phyloP scores from a whole-genome alignment of 2,888 invertebrate genomes.

The Camptogramma bilineatum region DNA sequence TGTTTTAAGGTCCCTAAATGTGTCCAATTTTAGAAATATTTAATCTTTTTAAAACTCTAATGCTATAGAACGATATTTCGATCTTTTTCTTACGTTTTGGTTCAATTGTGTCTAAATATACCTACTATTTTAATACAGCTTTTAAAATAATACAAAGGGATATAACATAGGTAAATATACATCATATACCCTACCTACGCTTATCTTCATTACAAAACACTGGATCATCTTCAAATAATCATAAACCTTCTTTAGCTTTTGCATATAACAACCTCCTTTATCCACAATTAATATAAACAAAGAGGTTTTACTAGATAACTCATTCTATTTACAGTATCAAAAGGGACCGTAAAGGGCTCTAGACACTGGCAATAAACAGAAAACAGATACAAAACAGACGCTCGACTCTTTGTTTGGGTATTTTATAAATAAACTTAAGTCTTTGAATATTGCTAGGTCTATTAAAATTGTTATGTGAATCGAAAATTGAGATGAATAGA shows the following conservation, averaged over 20 bases:
- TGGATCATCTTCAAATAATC: constrained; percentile 3
- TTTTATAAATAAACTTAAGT: constrained; percentile 73
- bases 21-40: background rate
- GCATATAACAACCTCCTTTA: constrained; percentile 16
- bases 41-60: too few species aligned
- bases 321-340: constrained; percentile 58
- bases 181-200: too few species aligned
- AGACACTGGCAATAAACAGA: constrained; percentile 77
- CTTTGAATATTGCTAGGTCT: constrained; percentile 56
- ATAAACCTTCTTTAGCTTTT: constrained; percentile 14
- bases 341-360: constrained; percentile 58
- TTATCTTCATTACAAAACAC: too few species aligned
- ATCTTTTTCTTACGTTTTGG: too few species aligned
- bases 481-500: constrained; percentile 30
- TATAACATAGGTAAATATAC: too few species aligned
- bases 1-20: background rate
- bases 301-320: constrained; percentile 48
- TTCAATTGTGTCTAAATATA: too few species aligned
- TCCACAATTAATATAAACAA: constrained; percentile 28
- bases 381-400: constrained; percentile 79
- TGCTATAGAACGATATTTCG: too few species aligned
- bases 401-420: constrained; percentile 68
- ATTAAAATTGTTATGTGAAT: constrained; percentile 42
- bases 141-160: too few species aligned
- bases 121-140: too few species aligned